Evolutionary conservation across 2,888 invertebrate genomes (phyloP).

Genomic region (Drosophila nr. medialis): DNA sequence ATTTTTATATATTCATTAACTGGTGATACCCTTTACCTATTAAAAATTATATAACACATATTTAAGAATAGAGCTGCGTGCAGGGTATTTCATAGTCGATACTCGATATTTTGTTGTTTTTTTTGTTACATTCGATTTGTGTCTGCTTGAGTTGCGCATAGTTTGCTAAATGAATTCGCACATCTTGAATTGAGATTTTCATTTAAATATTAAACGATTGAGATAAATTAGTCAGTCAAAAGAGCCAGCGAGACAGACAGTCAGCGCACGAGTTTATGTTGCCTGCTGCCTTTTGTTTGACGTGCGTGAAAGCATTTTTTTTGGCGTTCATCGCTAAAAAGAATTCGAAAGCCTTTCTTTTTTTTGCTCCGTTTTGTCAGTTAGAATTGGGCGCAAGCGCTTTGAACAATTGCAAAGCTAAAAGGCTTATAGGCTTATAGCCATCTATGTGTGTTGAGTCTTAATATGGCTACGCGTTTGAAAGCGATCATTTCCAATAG

Average conservation of each 20-base stretch:
- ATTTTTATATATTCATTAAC: too few species aligned
- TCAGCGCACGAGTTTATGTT: slow-evolving; percentile 19
- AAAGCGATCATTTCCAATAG: slow-evolving; percentile 53
- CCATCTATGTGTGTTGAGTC: slow-evolving; percentile 14
- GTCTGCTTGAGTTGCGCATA: slow-evolving; percentile 41
- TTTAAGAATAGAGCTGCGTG: background rate
- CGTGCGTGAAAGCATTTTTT: slow-evolving; percentile 66
- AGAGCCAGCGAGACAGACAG: slow-evolving; percentile 5
- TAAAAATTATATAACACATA: background rate
- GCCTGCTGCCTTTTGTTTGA: slow-evolving; percentile 43
- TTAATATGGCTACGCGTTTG: slow-evolving; percentile 11
- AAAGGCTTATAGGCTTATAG: slow-evolving; percentile 73
- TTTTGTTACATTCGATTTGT: slow-evolving; percentile 8
- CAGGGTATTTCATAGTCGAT: background rate
- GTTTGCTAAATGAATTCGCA: slow-evolving; percentile 44
- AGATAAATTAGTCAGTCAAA: slow-evolving; percentile 67
- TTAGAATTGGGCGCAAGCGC: slow-evolving; percentile 71
- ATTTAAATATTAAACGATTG: slow-evolving; percentile 74
- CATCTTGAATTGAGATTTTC: slow-evolving; percentile 57
- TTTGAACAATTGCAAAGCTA: slow-evolving; percentile 72
- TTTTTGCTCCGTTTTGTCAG: slow-evolving; percentile 62
- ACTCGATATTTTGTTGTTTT: background rate
- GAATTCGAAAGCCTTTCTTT: slow-evolving; percentile 73
- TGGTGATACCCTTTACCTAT: too few species aligned
- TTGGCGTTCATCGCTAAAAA: slow-evolving; percentile 15